These are phyloP conservation scores for Eudemis profundana DNA, from an alignment of 2,888 invertebrate species.

Conservation along the genomic window DNA sequence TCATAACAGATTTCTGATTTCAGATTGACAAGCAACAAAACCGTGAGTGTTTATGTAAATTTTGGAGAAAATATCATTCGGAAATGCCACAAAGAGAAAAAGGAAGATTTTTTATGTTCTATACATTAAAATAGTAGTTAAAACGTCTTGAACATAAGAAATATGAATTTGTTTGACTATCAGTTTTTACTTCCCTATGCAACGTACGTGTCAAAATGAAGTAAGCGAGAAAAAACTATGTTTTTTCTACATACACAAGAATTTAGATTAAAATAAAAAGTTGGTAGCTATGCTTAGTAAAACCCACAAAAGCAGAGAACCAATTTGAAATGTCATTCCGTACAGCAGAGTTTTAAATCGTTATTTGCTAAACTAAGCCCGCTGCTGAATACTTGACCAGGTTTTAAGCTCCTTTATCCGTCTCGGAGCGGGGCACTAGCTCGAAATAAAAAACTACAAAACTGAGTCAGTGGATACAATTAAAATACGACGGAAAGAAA, in stretches of 20 bases:
- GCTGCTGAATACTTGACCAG: constrained; percentile 26
- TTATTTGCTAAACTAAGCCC: constrained; percentile 24
- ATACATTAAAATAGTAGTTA: no score
- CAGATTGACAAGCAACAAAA: constrained; percentile 3
- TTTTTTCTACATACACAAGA: no score
- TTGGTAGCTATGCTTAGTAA: neutral
- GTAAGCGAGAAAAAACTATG: no score
- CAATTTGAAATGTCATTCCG: constrained; percentile 1
- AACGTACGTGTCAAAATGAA: no score
- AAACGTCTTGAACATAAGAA: no score
- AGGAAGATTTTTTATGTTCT: neutral
- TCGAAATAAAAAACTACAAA: constrained; percentile 23
- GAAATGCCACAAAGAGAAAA: neutral
- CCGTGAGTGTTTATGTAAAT: neutral
- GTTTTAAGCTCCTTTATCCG: constrained; percentile 29
- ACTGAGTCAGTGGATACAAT: constrained; percentile 29
- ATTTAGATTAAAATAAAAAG: neutral
- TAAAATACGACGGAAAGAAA: constrained; percentile 22
- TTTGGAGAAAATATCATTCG: neutral
- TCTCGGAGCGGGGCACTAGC: constrained; percentile 18
- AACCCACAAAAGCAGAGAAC: neutral
- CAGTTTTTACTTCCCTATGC: no score
- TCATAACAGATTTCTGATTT: neutral
- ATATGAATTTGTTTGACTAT: no score
- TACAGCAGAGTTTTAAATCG: constrained; percentile 2